Conservation (phyloP, 2,113 vertebrate species). For the Craseonycteris thonglongyai region DNA sequence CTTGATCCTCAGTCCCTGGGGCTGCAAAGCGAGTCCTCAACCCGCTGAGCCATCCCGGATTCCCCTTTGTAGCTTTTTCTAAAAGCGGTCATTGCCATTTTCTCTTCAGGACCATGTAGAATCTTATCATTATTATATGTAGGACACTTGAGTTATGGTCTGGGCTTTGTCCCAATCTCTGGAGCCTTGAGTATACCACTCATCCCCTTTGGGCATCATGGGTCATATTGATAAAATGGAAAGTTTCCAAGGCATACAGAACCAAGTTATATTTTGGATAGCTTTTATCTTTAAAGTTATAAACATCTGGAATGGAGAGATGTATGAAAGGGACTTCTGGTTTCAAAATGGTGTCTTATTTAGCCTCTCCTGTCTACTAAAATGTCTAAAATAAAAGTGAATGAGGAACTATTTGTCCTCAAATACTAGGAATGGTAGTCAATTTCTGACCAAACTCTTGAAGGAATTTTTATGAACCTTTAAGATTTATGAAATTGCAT, state of each 20-base stretch:
- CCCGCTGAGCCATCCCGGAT: too few relatives aligned
- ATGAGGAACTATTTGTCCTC: background rate
- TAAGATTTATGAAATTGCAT: background rate
- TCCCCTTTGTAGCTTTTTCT: constrained; percentile 10
- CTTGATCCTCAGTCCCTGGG: too few relatives aligned
- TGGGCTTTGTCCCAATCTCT: background rate
- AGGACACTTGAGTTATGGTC: background rate
- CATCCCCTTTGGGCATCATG: background rate
- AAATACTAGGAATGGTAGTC: background rate
- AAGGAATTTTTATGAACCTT: background rate
- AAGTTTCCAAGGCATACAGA: background rate
- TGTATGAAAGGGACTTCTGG: background rate
- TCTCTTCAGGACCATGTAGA: background rate
- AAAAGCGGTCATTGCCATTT: constrained; percentile 26
- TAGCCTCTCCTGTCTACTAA: background rate
- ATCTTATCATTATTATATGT: background rate
- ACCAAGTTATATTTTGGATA: background rate
- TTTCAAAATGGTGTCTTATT: background rate
- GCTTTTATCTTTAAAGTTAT: background rate
- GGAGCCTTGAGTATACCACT: background rate
- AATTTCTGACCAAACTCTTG: background rate
- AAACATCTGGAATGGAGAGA: background rate
- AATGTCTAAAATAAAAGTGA: background rate
- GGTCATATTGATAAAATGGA: background rate
- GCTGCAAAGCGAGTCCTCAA: too few relatives aligned